A percentile compares a stretch with the other conserved stretches of the same genome.
These are phyloP conservation scores for Pterois miles DNA, from an alignment of 2,797 vertebrate species.

Conservation along the genomic window DNA sequence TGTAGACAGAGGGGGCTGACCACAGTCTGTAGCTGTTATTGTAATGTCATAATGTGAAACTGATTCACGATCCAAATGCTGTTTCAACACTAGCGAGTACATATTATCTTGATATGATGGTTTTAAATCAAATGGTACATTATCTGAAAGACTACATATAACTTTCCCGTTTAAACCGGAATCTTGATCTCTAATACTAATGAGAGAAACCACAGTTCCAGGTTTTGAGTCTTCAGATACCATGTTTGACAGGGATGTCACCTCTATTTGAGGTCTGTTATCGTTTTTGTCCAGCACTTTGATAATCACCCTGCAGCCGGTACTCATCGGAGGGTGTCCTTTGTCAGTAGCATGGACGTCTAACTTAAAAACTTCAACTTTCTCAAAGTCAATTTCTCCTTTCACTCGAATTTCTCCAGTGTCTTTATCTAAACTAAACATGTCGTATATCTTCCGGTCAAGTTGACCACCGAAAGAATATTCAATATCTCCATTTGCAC, in stretches of 20 bases:
- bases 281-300: constrained; percentile 74
- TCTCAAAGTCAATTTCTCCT: constrained; percentile 69
- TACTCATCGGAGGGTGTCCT: constrained; percentile 64
- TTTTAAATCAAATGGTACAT: constrained; percentile 71
- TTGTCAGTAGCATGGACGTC: constrained; percentile 68
- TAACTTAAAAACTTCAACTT: constrained; percentile 55
- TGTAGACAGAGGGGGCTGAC: constrained; percentile 61
- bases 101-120: constrained; percentile 70
- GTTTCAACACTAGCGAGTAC: constrained; percentile 67
- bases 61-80: constrained; percentile 66
- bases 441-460: constrained; percentile 33
- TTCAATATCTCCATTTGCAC: constrained; percentile 61
- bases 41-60: constrained; percentile 64
- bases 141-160: constrained; percentile 48
- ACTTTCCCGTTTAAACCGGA: constrained; percentile 65
- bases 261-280: constrained; percentile 70
- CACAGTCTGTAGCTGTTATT: constrained; percentile 75
- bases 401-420: constrained; percentile 67
- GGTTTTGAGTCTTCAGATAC: constrained; percentile 63
- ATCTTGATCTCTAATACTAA: constrained; percentile 69
- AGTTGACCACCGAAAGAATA: constrained; percentile 55
- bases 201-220: constrained; percentile 70
- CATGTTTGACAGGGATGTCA: constrained; percentile 57
- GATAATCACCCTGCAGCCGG: constrained; percentile 68
- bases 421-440: constrained; percentile 60